Evolutionary conservation across 2,113 vertebrate species (phyloP), one percentile per base, ranked within the genome.

Genomic region (Elaphurus davidianus): DNA sequence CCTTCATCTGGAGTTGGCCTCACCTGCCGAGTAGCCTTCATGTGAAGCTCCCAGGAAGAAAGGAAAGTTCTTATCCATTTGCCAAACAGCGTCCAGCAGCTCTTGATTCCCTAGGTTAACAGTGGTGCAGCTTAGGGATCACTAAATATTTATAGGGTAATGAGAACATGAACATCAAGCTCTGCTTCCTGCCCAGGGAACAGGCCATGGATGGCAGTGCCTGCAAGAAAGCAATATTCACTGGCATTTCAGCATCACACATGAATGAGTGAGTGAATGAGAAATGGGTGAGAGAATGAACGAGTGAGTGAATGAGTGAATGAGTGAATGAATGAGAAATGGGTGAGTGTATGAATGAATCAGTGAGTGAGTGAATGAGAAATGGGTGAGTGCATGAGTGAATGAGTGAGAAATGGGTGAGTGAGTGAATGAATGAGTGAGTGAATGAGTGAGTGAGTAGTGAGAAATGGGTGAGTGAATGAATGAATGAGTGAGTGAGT

Each of bases 91-190:
- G 0, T 27, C 33, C 27, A 0, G 64, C 45, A 30, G 21, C 50
- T 60, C 57, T 36, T 25, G 85, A 43, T 28, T n/a, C 50, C 67
- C 7, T 6, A 3, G 36, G 40, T 33, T 85, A 64, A 45, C n/a
- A 14, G 5, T 14, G 86, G 43, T 25, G 33, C 27, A 11, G 59
- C 67, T 3, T 28, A 36, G 36, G 43, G 30, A 60, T 45, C 52
- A 47, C 21, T 11, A 14, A 40, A 21, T 23, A 43, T 54, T 55
- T 54, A 12, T 3, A 54, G n/a, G 36, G 30, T 28, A 64, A 84
- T 4, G 25, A 40, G 17, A 10, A 10, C 0, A 0, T 47, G 36
- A 33, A 11, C 6, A 5, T 16, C 45, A 52, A 23, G 40, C 21
- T 36, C 47, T 54, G 59, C 43, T 57, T 94, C 59, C 83, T 74